Evolutionary conservation across 2,888 invertebrate species (phyloP), one percentile per base, ranked within the genome.

Genomic region (Mimumesa dahlbomi): DNA sequence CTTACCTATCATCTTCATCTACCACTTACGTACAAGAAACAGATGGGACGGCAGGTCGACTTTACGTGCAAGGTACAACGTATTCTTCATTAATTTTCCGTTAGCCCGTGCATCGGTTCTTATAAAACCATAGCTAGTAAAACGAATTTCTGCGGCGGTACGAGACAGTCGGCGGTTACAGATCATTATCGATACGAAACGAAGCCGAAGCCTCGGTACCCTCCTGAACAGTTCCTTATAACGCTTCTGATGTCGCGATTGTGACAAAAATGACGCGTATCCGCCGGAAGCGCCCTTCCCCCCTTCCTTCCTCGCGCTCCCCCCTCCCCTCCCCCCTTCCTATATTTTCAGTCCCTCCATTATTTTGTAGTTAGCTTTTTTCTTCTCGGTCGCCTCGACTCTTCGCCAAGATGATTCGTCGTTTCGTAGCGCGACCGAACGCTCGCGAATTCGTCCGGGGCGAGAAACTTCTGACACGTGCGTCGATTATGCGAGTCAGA

Each of bases 211-310:
- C 36, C 66, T 45, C 61, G 29, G 56, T 66, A 67, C 78, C 69
- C 75, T 76, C 71, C 69, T 31, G 36, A 56, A 57, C 64, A 72
- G 74, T 83, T 81, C 81, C 84, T 84, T 83, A 84, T 85, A 84
- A 83, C 75, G 82, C 80, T 54, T 73, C 82, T 85, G 86, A 87
- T 87, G 86, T 86, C 83, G 82, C 87, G 88, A 89, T 88, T 88
- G 87, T 87, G 88, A 89, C 89, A 88, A 89, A 89, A 89, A 89
- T 89, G 85, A 89, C 83, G 85, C 80, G 86, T 87, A 89, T 89
- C 89, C 89, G 89, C 84, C 89, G 89, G 89, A 89, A 87, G 84
- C 82, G 76, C 73, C 75, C 80, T 83, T 83, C 81, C 82, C 81
- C 73, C 72, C 58, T 56, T 71, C 59, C 74, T 71, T 61, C 70